phyloP scores from a whole-genome alignment of 2,797 vertebrate species.

The Premnoplex brunnescens region DNA sequence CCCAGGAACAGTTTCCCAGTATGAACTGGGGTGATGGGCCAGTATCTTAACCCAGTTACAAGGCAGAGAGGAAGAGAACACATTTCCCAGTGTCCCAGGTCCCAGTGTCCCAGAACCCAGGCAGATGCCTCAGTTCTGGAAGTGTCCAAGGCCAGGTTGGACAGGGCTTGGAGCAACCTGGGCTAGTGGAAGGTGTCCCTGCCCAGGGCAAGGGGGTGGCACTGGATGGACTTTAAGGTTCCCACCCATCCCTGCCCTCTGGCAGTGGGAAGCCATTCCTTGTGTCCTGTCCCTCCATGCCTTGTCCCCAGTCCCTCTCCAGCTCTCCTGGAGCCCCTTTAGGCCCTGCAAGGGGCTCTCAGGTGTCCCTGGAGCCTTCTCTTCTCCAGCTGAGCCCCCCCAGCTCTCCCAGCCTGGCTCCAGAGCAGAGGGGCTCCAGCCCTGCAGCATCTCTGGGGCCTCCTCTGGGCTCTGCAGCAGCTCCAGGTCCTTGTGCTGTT shows the following conservation, averaged over 20 bases:
- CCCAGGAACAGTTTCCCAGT: background rate
- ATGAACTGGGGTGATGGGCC: background rate
- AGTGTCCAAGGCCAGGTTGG: background rate
- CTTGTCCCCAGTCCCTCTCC: background rate
- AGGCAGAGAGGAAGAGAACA: background rate
- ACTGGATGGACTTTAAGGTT: no score
- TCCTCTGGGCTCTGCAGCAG: background rate
- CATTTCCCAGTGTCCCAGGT: background rate
- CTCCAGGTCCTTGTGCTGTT: background rate
- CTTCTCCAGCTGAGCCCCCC: background rate
- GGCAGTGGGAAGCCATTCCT: background rate
- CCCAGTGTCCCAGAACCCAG: no score
- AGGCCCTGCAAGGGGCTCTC: fast-evolving
- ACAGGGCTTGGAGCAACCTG: background rate
- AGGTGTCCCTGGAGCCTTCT: background rate
- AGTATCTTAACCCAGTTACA: background rate
- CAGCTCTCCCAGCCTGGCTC: background rate
- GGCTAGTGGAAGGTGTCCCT: fast-evolving
- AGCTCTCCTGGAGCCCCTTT: background rate
- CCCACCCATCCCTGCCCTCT: background rate
- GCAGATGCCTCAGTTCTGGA: background rate
- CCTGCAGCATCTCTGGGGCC: background rate
- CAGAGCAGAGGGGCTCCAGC: background rate
- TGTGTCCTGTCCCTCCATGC: background rate
- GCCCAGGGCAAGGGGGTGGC: background rate